phyloP scores from a whole-genome alignment of 2,888 invertebrate species.

The Drosophila eohydei region DNA sequence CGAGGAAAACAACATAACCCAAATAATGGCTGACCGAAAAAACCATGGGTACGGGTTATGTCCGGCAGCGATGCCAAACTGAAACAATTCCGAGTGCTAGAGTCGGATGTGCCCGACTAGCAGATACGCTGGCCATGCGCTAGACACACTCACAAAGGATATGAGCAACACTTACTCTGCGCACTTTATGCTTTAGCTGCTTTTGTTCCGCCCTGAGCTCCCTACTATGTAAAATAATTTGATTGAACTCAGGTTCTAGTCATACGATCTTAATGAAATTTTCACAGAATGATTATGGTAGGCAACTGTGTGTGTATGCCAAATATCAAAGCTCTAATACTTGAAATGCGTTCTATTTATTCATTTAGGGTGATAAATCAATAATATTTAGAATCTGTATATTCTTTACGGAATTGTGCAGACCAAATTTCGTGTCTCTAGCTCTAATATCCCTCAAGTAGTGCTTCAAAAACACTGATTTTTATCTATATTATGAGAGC shows the following conservation, averaged over 20 bases:
- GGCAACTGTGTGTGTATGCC: background rate
- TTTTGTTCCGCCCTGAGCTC: too few relatives aligned
- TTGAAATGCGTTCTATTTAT: background rate
- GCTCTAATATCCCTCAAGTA: background rate
- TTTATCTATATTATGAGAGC: background rate
- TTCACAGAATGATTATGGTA: background rate
- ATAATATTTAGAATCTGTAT: too few relatives aligned
- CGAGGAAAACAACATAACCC: slow-evolving; percentile 58
- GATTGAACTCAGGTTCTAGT: background rate
- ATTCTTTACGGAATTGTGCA: too few relatives aligned
- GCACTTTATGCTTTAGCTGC: too few relatives aligned
- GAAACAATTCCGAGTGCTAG: slow-evolving; percentile 30
- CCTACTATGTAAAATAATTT: background rate
- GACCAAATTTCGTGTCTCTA: too few relatives aligned
- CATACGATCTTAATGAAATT: background rate
- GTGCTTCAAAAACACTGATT: background rate
- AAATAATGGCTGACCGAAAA: slow-evolving; percentile 38
- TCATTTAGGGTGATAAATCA: too few relatives aligned
- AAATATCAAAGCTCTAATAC: background rate
- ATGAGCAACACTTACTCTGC: too few relatives aligned
- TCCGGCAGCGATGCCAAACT: slow-evolving; percentile 30
- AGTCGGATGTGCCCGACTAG: background rate
- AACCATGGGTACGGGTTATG: slow-evolving; percentile 22
- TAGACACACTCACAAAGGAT: background rate
- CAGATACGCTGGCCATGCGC: background rate